Base-by-base conservation (phyloP, 2,113 vertebrate species). In the Stegastes partitus region DNA sequence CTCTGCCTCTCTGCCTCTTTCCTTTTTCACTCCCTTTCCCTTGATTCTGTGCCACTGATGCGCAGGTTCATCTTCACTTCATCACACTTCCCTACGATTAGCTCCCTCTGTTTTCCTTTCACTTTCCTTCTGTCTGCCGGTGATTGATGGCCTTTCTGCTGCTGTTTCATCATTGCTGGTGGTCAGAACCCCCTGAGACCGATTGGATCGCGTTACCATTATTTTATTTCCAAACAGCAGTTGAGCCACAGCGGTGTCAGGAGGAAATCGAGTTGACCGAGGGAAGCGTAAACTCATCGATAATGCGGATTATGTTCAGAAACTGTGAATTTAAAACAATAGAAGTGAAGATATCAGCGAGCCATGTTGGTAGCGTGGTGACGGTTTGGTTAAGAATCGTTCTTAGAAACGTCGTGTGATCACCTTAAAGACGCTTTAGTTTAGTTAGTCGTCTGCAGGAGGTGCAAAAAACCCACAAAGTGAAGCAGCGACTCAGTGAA, bases 121-220 rank as follows among this genome's bases (percentile, higher is more conserved):
- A 11, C 16, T 34, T 55, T 42, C 57, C 50, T 53, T 25, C 34
- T 31, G 34, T 56, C 50, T 15, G 4, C 2, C 26, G 3, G 1
- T 68, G 31, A 84, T 78, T 19, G 16, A 68, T 79, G n/a, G 28
- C 67, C 53, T 76, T 54, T 26, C 37, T 21, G 28, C 12, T n/a
- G 1, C 44, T 22, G 16, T 65, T 74, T 67, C 77, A 68, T 70
- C 56, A 53, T 47, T 63, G 45, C 42, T 31, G 51, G 61, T 72
- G 69, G 56, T 68, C 21, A 15, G 73, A 50, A 58, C 69, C 63
- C 58, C 77, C 11, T 4, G 25, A 68, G 80, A 55, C 55, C 74
- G 63, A 47, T 81, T 71, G 59, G 21, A 67, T 77, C 61, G 69
- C 74, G 42, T 63, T 70, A 59, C 42, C 50, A 44, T 81, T 64